Evolutionary conservation across 2,888 invertebrate species (phyloP).

Genomic region (Apotomis betuletana): DNA sequence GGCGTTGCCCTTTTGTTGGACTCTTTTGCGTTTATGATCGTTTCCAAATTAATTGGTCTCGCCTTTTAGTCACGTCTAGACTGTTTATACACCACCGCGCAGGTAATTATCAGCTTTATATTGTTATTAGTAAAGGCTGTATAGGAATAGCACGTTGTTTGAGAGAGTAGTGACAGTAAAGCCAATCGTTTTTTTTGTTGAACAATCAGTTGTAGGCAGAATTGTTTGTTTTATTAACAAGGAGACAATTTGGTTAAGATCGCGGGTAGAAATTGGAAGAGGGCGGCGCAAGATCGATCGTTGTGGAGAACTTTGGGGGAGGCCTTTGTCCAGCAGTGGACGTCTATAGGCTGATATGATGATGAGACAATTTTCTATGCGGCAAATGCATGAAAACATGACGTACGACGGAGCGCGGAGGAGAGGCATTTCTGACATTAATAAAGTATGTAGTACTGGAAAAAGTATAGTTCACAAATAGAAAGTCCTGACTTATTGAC

Average conservation of each 20-base stretch:
- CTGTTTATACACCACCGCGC: background rate
- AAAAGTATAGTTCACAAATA: no score
- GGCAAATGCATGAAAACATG: background rate
- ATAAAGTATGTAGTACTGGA: no score
- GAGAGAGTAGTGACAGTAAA: background rate
- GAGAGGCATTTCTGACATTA: no score
- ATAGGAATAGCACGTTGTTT: background rate
- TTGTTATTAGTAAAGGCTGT: background rate
- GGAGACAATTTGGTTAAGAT: background rate
- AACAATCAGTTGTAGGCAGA: background rate
- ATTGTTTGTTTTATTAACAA: background rate
- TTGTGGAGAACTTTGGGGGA: no score
- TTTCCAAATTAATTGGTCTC: conserved; percentile 36
- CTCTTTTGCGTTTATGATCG: conserved; percentile 29
- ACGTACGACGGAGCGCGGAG: no score
- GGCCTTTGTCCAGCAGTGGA: no score
- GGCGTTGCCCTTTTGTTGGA: conserved; percentile 20
- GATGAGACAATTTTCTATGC: background rate
- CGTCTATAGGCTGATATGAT: no score
- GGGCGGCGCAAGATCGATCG: no score
- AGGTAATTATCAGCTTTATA: conserved; percentile 13
- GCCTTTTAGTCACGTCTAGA: conserved; percentile 30
- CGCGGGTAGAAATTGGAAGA: no score
- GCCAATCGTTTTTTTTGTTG: background rate
- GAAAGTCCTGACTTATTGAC: no score